phyloP scores from a whole-genome alignment of 2,888 invertebrate genomes.

The Epirrita christyi region DNA sequence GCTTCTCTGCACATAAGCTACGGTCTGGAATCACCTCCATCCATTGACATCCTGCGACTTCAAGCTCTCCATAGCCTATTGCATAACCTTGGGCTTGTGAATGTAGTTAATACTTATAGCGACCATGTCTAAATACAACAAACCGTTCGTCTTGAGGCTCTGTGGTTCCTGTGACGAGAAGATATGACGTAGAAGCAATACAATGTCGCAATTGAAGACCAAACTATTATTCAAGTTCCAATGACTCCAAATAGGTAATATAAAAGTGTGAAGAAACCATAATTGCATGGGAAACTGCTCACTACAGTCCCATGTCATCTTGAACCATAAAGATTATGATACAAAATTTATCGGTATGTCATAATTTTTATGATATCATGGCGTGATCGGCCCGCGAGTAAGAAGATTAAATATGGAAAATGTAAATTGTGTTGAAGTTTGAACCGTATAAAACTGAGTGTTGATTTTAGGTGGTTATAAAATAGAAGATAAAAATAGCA shows the following conservation, averaged over 20 bases:
- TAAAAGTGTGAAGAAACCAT: slow-evolving; percentile 19
- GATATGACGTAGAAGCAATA: no score
- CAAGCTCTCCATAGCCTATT: no score
- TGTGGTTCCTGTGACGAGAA: no score
- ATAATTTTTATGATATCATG: slow-evolving; percentile 35
- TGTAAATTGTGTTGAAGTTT: slow-evolving; percentile 18
- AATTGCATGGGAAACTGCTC: slow-evolving; percentile 16
- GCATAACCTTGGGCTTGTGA: no score
- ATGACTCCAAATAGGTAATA: slow-evolving; percentile 12
- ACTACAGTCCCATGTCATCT: slow-evolving; percentile 32
- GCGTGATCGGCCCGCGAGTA: slow-evolving; percentile 33
- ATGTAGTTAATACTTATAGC: no score
- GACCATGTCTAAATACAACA: no score
- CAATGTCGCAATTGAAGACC: no score
- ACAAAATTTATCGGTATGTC: slow-evolving; percentile 28
- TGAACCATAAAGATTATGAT: slow-evolving; percentile 31
- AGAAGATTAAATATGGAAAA: slow-evolving; percentile 33
- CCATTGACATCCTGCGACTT: no score
- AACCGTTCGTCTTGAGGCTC: no score
- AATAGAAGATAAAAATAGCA: slow-evolving; percentile 10
- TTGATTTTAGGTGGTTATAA: slow-evolving; percentile 31
- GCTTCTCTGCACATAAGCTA: no score
- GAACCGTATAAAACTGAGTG: slow-evolving; percentile 22
- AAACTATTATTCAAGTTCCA: not conserved
- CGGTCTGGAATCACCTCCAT: no score